Evolutionary conservation across 2,113 vertebrate genomes (phyloP).

Genomic region (Nothocercus nigrocapillus): DNA sequence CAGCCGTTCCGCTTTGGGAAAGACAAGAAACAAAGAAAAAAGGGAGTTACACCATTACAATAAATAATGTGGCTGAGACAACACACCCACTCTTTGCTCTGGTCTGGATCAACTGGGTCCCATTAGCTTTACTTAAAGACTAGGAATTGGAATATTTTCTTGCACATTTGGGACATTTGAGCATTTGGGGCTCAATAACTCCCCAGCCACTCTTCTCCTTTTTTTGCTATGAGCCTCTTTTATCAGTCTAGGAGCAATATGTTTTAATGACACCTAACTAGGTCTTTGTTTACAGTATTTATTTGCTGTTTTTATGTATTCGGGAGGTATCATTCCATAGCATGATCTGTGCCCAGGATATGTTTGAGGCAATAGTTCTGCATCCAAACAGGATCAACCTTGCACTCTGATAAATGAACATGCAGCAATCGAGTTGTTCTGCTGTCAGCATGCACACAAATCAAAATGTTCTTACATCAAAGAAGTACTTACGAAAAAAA

Average conservation of each 20-base stretch:
- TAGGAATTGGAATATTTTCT: constrained; percentile 7
- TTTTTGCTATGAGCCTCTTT: background rate
- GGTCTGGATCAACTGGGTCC: background rate
- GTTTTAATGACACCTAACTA: background rate
- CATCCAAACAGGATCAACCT: background rate
- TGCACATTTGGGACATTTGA: background rate
- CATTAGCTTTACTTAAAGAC: constrained; percentile 4
- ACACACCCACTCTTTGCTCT: background rate
- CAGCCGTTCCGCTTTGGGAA: constrained; percentile 4
- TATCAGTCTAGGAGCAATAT: background rate
- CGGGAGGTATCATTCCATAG: constrained; percentile 6
- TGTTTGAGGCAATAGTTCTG: background rate
- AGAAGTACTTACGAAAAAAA: constrained; percentile 4
- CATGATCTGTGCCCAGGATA: background rate
- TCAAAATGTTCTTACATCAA: constrained; percentile 57
- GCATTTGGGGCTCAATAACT: background rate
- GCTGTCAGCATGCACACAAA: constrained; percentile 63
- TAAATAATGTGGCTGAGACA: constrained; percentile 28
- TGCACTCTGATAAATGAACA: constrained; percentile 2
- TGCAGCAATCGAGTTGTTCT: constrained; percentile 49
- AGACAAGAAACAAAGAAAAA: constrained; percentile 28
- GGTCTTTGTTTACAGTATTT: background rate
- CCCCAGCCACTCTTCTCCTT: background rate
- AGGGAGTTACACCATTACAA: background rate
- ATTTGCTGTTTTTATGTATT: background rate